Conservation (phyloP, 2,113 vertebrate species). For the Fukomys damarensis region DNA sequence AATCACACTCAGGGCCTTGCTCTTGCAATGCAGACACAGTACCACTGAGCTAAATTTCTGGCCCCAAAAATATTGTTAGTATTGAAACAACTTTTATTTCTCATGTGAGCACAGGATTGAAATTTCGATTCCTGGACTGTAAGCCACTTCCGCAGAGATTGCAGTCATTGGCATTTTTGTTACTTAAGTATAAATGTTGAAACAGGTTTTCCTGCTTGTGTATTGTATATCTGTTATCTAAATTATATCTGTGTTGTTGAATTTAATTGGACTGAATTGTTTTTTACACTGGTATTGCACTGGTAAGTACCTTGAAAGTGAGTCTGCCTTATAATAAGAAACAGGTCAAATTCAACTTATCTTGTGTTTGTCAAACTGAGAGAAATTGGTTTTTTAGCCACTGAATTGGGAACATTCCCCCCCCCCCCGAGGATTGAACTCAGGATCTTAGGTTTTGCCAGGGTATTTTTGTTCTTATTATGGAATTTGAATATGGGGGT, state of each 20-base stretch:
- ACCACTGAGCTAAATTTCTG: no score
- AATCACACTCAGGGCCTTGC: no score
- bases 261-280: constrained; percentile 4
- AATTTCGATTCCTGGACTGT: constrained; percentile 17
- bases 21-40: no score
- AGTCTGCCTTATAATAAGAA: neutral
- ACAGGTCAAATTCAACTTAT: neutral
- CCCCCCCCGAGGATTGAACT: no score
- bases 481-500: neutral
- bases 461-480: no score
- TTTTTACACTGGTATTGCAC: neutral
- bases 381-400: neutral
- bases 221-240: neutral
- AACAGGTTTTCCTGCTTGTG: neutral
- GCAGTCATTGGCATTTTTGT: neutral
- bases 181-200: neutral
- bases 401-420: neutral
- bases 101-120: neutral
- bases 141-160: neutral
- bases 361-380: neutral
- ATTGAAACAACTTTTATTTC: constrained; percentile 23
- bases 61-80: neutral
- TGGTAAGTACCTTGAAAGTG: neutral
- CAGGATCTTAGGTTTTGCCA: no score
- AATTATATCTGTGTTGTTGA: neutral